Base-by-base conservation (phyloP, 2,888 invertebrate species). In the Cecidostiba fungosa region DNA sequence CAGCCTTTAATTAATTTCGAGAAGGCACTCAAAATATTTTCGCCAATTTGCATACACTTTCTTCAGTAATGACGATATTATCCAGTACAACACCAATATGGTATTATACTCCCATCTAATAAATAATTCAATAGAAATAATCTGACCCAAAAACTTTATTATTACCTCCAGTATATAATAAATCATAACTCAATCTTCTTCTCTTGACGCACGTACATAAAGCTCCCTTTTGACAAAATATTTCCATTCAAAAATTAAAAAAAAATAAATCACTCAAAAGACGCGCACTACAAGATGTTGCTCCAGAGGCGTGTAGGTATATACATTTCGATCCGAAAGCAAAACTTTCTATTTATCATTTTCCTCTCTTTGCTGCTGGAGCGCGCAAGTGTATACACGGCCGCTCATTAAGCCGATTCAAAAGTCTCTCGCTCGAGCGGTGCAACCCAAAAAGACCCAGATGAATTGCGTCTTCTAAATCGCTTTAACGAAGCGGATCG, bases 331-430 rank as follows among this genome's bases (percentile, higher is more conserved):
- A 79, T 39, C 36, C 5, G 39, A 72, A 72, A 72, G 72, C 43
- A 23, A 80, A 39, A 72, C 72, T 80, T 80, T 80, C 80, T 80
- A 80, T 36, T 23, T 26, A 54, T 72, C 72, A 70, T 70, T 36
- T 69, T 80, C n/a, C 72, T 54, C 72, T 80, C 72, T 72, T 70
- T 79, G 29, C 32, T 29, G 54, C 29, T 16, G 23, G 29, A 1
- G 5, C 4, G 47, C 26, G 14, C 6, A 39, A 16, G 4, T 29
- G 14, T 12, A 66, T 14, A 14, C 29, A 12, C 72, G 72, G 4
- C 36, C n/a, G 72, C 43, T 72, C 66, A 29, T 66, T 66, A 29
- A 29, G 29, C 6, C 66, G 66, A 66, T 66, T 66, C 66, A 66
- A 66, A 29, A 66, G 66, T 66, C 66, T 26, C 66, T 3, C 12